These are phyloP conservation scores for Phalangium opilio DNA, from an alignment of 2,888 invertebrate genomes.

Conservation along the genomic window DNA sequence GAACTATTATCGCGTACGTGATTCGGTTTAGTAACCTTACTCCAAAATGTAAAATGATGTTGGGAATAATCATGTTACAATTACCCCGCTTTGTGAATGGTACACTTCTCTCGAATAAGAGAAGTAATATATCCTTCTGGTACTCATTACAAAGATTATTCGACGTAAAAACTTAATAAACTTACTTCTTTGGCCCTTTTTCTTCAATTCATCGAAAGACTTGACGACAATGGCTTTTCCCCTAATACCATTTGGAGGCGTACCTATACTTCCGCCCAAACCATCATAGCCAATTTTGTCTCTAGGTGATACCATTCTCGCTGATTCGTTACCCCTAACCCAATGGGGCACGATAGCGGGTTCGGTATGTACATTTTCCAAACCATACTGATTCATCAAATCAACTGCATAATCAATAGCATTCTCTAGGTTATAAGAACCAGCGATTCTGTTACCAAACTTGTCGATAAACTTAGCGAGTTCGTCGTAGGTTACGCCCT, in stretches of 20 bases:
- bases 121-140: no score
- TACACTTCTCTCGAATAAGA: no score
- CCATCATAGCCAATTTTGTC: slow-evolving; percentile 46
- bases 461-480: slow-evolving; percentile 40
- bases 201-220: slow-evolving; percentile 47
- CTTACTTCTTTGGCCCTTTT: slow-evolving; percentile 37
- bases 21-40: no score
- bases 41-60: no score
- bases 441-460: slow-evolving; percentile 48
- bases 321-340: slow-evolving; percentile 49
- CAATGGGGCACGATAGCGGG: slow-evolving; percentile 41
- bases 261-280: slow-evolving; percentile 52
- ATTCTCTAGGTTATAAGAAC: slow-evolving; percentile 45
- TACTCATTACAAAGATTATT: no score
- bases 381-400: slow-evolving; percentile 31
- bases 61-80: no score
- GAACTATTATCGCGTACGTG: no score
- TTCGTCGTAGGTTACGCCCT: slow-evolving; percentile 42
- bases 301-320: slow-evolving; percentile 47
- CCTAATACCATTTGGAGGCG: slow-evolving; percentile 44
- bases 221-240: slow-evolving; percentile 56
- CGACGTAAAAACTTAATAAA: no score
- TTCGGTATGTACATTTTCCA: slow-evolving; percentile 57
- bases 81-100: no score
- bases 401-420: slow-evolving; percentile 50